Percentiles rank a stretch among this genome's conserved stretches.
phyloP scores from a whole-genome alignment of 2,888 invertebrate genomes.

The Heteromurus nitidus region DNA sequence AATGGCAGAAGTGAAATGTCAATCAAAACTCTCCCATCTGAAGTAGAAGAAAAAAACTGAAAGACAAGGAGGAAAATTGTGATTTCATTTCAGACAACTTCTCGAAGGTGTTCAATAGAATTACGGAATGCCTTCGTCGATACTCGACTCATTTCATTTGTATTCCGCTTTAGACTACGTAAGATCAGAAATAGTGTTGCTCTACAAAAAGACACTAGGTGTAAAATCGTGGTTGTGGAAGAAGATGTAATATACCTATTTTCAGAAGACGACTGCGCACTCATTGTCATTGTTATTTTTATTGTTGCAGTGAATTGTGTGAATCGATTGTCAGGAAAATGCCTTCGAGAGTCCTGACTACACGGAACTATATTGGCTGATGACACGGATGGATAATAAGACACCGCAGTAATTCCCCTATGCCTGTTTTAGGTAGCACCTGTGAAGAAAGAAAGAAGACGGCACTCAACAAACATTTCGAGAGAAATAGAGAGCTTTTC shows the following conservation, averaged over 20 bases:
- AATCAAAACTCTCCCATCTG: conserved; percentile 61
- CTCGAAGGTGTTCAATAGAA: conserved; percentile 54
- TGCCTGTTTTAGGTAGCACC: background rate
- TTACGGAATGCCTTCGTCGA: conserved; percentile 47
- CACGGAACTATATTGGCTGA: conserved; percentile 33
- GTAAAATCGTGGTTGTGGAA: conserved; percentile 26
- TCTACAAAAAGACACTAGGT: conserved; percentile 12
- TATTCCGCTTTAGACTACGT: conserved; percentile 15
- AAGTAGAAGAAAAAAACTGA: conserved; percentile 25
- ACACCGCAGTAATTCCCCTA: conserved; percentile 8
- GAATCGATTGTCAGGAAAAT: conserved; percentile 47
- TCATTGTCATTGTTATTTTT: conserved; percentile 14
- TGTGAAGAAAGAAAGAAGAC: background rate
- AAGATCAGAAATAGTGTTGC: background rate
- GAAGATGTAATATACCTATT: conserved; percentile 42
- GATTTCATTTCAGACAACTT: conserved; percentile 48
- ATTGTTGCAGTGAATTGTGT: conserved; percentile 27
- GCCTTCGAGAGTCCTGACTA: conserved; percentile 5
- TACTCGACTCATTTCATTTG: conserved; percentile 24
- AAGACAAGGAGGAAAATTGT: conserved; percentile 49
- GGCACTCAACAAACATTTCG: conserved; percentile 2
- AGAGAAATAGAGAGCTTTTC: background rate
- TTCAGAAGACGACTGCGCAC: conserved; percentile 5
- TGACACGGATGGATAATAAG: conserved; percentile 55
- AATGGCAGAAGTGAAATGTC: conserved; percentile 59